These are phyloP conservation scores for Epinotia brunnichana DNA, from an alignment of 2,888 invertebrate species.

Conservation along the genomic window DNA sequence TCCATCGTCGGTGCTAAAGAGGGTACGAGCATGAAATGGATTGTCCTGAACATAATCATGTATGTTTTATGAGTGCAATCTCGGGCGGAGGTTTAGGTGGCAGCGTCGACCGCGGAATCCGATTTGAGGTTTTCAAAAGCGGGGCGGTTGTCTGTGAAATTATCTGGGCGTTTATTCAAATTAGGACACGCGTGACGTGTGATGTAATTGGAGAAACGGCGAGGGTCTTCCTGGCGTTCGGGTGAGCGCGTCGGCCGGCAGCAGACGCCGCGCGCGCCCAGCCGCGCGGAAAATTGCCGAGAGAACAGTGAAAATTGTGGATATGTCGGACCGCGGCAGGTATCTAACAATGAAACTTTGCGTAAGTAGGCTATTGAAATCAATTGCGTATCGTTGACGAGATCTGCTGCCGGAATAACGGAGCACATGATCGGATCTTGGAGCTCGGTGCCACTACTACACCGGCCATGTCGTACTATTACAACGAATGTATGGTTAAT, in stretches of 20 bases:
- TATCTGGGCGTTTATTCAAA: conserved; percentile 54
- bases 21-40: conserved; percentile 46
- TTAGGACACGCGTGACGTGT: conserved; percentile 51
- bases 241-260: conserved; percentile 52
- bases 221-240: conserved; percentile 43
- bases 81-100: conserved; percentile 33
- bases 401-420: conserved; percentile 17
- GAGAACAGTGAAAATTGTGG: conserved; percentile 61
- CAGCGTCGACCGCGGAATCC: conserved; percentile 39
- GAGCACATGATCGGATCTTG: conserved; percentile 19
- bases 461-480: background rate
- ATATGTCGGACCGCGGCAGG: conserved; percentile 49
- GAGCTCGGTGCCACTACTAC: background rate
- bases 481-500: background rate
- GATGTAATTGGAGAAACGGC: conserved; percentile 45
- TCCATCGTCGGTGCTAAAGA: conserved; percentile 48
- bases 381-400: conserved; percentile 29
- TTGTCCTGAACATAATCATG: conserved; percentile 47
- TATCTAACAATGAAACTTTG: conserved; percentile 52
- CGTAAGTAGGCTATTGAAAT: conserved; percentile 50
- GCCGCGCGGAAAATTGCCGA: conserved; percentile 64
- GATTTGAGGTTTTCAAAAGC: conserved; percentile 42
- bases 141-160: conserved; percentile 43
- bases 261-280: conserved; percentile 53
- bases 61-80: conserved; percentile 46